Percentiles rank a stretch among this genome's conserved stretches.
Conservation (phyloP, 2,797 vertebrate species). For the Lagocephalus sceleratus region DNA sequence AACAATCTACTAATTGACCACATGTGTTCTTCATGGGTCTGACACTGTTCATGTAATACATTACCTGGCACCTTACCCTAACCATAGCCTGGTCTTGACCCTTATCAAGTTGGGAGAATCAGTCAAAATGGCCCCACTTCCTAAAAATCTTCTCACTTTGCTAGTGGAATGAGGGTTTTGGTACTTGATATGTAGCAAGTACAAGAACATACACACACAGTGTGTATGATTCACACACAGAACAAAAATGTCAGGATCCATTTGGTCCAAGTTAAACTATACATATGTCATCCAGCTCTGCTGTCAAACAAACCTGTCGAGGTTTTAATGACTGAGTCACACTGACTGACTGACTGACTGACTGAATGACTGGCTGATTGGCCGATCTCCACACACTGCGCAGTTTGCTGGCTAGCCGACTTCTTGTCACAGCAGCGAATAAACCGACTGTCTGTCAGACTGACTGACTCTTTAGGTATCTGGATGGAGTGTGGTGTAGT, state of each 20-base stretch:
- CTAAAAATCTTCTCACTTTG: no score
- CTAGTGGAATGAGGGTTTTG: no score
- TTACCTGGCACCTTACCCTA: no score
- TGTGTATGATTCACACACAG: conserved; percentile 10
- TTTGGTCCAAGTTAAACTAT: conserved; percentile 22
- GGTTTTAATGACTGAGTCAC: conserved; percentile 22
- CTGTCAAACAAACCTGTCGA: conserved; percentile 32
- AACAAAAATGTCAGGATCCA: conserved; percentile 22
- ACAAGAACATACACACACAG: conserved; percentile 1
- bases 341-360: conserved; percentile 21
- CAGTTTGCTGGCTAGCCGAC: conserved; percentile 14
- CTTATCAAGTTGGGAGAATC: no score
- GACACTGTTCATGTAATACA: no score
- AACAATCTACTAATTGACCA: no score
- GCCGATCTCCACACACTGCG: no score
- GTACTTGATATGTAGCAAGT: no score
- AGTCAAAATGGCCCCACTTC: no score
- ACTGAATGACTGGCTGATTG: conserved; percentile 27
- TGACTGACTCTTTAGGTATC: conserved; percentile 9
- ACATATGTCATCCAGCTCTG: conserved; percentile 19
- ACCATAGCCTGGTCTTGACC: no score
- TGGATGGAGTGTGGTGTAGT: no score
- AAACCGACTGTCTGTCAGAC: conserved; percentile 14
- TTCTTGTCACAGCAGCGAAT: conserved; percentile 1
- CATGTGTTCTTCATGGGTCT: no score